Conservation (phyloP, 1,140 invertebrate species). For the Bombus difficillimus region DNA sequence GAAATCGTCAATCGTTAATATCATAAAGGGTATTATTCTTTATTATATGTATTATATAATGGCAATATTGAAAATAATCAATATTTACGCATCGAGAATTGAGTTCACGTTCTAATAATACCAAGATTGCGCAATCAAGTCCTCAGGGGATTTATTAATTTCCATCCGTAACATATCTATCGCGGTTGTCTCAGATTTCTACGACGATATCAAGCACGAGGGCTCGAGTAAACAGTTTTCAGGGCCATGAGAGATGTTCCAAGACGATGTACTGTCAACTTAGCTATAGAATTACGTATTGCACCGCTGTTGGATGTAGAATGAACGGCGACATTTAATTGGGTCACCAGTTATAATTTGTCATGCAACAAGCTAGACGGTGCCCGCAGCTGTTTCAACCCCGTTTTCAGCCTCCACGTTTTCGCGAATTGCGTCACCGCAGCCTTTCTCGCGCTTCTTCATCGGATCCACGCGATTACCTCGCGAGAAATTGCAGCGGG, state of each 20-base stretch:
- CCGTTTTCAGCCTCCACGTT: constrained; percentile 37
- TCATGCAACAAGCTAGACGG: constrained; percentile 63
- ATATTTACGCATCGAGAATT: neutral
- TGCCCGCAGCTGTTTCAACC: constrained; percentile 62
- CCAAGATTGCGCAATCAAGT: neutral
- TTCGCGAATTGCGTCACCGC: constrained; percentile 51
- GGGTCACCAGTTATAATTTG: constrained; percentile 76
- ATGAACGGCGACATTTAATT: constrained; percentile 69
- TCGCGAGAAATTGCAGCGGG: constrained; percentile 43
- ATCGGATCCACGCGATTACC: constrained; percentile 45
- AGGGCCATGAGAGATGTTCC: constrained; percentile 3
- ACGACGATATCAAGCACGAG: neutral
- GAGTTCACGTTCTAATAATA: neutral
- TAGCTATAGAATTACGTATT: constrained; percentile 20
- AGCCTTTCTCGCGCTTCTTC: constrained; percentile 42
- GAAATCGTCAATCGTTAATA: neutral
- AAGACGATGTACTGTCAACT: constrained; percentile 15
- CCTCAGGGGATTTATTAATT: neutral
- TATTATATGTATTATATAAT: neutral
- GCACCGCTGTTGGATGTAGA: neutral
- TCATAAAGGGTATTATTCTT: neutral
- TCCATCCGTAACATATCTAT: neutral
- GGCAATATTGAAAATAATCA: neutral
- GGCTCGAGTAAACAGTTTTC: constrained; percentile 18
- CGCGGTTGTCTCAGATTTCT: neutral